Evolutionary conservation across 2,797 vertebrate species (phyloP).

Genomic region (Loris lydekkerianus): DNA sequence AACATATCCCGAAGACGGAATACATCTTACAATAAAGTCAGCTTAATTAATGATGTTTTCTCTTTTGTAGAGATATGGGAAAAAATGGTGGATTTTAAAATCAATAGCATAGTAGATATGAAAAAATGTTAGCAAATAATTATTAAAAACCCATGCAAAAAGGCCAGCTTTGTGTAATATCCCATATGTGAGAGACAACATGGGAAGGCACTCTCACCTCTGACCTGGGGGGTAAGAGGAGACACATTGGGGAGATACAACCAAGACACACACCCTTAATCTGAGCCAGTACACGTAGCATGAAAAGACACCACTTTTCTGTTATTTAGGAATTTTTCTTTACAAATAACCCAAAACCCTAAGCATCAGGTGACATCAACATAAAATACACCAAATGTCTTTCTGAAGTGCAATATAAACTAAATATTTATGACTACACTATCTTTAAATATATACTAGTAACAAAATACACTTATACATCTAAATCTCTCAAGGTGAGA

Average conservation of each 20-base stretch:
- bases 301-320: not conserved
- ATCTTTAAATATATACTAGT: constrained; percentile 28
- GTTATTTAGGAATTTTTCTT: not conserved
- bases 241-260: accelerated
- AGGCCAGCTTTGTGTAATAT: not conserved
- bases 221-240: accelerated
- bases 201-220: not conserved
- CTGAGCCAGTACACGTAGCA: not conserved
- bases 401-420: not conserved
- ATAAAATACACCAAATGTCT: constrained; percentile 23
- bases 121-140: not conserved
- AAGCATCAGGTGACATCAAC: constrained; percentile 33
- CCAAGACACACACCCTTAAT: not conserved
- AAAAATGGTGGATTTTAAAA: constrained; percentile 12
- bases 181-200: not conserved
- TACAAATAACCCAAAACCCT: constrained; percentile 47
- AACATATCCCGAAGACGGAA: constrained; percentile 3
- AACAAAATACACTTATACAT: not conserved
- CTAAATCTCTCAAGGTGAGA: not conserved
- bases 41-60: not conserved
- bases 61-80: not conserved
- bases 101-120: not conserved
- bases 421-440: not conserved
- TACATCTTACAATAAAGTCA: not conserved
- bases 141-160: not conserved